Percentiles rank a stretch among this genome's conserved stretches.
Evolutionary conservation across 2,888 invertebrate genomes (phyloP).

Genomic region (Tenthredo scrophulariae): DNA sequence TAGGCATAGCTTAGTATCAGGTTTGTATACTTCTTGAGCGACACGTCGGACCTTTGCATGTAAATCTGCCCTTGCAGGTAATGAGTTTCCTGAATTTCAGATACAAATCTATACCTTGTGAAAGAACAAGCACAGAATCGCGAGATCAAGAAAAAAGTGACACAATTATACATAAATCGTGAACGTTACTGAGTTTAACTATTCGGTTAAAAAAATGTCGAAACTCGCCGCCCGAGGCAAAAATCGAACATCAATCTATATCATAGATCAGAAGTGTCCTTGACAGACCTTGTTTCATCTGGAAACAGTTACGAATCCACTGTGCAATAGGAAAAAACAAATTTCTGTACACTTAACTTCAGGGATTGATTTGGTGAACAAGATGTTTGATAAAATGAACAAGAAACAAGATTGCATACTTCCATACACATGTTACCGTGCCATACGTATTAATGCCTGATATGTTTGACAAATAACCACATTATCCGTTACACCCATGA

Average conservation of each 20-base stretch:
- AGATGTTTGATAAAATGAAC: not conserved
- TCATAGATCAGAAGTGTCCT: not conserved
- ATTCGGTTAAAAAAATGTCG: not conserved
- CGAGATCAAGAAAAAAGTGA: not conserved
- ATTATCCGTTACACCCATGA: not conserved
- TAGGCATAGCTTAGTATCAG: not conserved
- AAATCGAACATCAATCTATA: not conserved
- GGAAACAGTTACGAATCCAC: not conserved
- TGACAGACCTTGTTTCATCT: not conserved
- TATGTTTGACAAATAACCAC: not conserved
- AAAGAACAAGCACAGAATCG: not conserved
- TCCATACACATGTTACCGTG: not conserved
- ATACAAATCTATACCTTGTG: not conserved
- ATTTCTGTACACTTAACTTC: not conserved
- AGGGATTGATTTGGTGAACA: not conserved
- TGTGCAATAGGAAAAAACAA: not conserved
- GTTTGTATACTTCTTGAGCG: not conserved
- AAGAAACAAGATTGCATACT: not conserved
- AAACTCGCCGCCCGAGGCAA: not conserved
- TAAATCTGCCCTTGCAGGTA: conserved; percentile 11
- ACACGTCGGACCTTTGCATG: conserved; percentile 3
- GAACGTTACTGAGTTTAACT: not conserved
- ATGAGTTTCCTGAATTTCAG: not conserved
- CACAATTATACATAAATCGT: not conserved
- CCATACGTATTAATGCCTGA: not conserved